phyloP scores from a whole-genome alignment of 2,113 vertebrate species.

The Chamaetylas fuelleborni region DNA sequence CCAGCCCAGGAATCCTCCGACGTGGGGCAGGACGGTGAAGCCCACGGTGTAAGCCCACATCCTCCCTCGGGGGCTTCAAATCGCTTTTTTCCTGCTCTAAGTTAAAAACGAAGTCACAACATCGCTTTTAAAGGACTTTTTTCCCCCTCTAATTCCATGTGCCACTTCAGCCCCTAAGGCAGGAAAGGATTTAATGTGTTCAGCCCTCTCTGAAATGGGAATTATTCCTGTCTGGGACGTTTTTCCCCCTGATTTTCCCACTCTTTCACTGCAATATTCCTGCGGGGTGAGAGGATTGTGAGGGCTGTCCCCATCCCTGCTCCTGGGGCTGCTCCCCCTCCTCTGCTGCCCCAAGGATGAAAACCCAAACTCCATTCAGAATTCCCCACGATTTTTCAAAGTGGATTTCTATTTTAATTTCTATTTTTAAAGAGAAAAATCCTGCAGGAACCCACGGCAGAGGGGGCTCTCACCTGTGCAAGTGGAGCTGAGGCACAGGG shows the following conservation, averaged over 20 bases:
- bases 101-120: background rate
- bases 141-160: background rate
- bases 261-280: background rate
- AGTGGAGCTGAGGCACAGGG: background rate
- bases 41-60: slow-evolving; percentile 82
- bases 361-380: background rate
- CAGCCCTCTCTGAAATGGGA: background rate
- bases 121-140: background rate
- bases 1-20: slow-evolving; percentile 82
- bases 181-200: background rate
- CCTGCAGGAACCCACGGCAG: background rate
- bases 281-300: background rate
- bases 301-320: background rate
- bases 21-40: slow-evolving; percentile 82
- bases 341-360: background rate
- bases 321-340: background rate
- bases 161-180: background rate
- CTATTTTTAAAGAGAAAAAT: background rate
- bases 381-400: background rate
- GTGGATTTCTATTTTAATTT: background rate
- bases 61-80: background rate
- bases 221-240: background rate
- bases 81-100: background rate
- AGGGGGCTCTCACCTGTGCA: background rate
- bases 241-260: background rate